Evolutionary conservation across 2,888 invertebrate genomes (phyloP).

Genomic region (Dromius quadrimaculatus): DNA sequence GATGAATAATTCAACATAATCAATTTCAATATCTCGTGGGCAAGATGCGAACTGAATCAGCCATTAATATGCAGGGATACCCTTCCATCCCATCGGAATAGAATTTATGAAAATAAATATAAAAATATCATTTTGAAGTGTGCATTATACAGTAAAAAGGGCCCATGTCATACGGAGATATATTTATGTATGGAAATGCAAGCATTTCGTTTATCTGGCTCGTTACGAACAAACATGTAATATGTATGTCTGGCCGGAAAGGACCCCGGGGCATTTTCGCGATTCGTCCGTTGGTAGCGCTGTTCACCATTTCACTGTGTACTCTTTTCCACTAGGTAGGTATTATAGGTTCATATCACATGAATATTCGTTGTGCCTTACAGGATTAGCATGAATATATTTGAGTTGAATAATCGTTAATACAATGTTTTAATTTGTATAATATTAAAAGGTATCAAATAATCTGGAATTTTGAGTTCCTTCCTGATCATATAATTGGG

Average conservation of each 20-base stretch:
- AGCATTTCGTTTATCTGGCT: constrained; percentile 45
- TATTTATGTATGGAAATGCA: constrained; percentile 49
- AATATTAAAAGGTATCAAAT: background rate
- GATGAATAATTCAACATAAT: constrained; percentile 25
- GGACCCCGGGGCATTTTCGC: constrained; percentile 42
- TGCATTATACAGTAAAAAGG: constrained; percentile 27
- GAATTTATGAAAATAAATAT: constrained; percentile 41
- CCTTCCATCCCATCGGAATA: background rate
- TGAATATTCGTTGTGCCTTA: background rate
- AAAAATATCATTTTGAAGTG: constrained; percentile 30
- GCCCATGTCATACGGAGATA: constrained; percentile 41
- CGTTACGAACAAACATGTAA: constrained; percentile 49
- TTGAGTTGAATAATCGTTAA: constrained; percentile 11
- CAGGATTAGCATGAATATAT: constrained; percentile 11
- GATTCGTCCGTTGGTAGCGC: constrained; percentile 7
- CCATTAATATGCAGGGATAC: constrained; percentile 3
- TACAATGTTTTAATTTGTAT: background rate
- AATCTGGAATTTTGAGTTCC: too few species aligned
- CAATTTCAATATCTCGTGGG: too few species aligned
- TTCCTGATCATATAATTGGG: too few species aligned
- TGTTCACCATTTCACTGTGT: background rate
- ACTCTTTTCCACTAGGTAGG: background rate
- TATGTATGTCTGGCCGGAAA: constrained; percentile 41
- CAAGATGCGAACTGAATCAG: background rate
- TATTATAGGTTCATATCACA: constrained; percentile 7